phyloP scores from a whole-genome alignment of 2,888 invertebrate species.

The Lasioglossum leucozonium region DNA sequence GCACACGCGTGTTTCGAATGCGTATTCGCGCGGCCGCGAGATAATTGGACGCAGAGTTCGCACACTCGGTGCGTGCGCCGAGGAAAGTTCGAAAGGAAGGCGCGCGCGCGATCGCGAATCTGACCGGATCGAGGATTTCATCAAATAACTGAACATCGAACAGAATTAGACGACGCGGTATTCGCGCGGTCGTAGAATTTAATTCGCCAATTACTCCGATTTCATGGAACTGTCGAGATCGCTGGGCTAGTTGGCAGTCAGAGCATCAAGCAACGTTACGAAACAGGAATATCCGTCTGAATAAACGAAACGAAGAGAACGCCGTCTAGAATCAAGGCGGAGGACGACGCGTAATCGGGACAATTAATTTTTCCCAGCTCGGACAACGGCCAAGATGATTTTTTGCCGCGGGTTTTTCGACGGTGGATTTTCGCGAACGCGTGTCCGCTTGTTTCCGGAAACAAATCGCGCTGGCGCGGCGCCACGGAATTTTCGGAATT shows the following conservation, averaged over 20 bases:
- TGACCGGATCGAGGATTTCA: too few relatives aligned
- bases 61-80: neutral
- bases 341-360: neutral
- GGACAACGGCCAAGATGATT: neutral
- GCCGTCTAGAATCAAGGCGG: neutral
- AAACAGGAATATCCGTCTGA: neutral
- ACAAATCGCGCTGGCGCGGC: neutral
- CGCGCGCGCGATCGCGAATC: slow-evolving; percentile 3
- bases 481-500: slow-evolving; percentile 24
- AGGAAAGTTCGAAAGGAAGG: slow-evolving; percentile 35
- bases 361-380: neutral
- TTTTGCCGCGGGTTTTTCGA: neutral
- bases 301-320: neutral
- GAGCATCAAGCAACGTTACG: neutral
- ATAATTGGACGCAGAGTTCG: neutral
- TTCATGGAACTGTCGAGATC: neutral
- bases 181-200: too few relatives aligned
- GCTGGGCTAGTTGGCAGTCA: neutral
- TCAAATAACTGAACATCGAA: too few relatives aligned
- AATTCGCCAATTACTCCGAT: too few relatives aligned
- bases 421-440: neutral
- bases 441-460: neutral
- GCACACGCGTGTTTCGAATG: neutral
- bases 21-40: neutral
- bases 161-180: too few relatives aligned